Evolutionary conservation across 1,140 invertebrate genomes (phyloP), one percentile per base, ranked within the genome.

Genomic region (Leucophenga varia): DNA sequence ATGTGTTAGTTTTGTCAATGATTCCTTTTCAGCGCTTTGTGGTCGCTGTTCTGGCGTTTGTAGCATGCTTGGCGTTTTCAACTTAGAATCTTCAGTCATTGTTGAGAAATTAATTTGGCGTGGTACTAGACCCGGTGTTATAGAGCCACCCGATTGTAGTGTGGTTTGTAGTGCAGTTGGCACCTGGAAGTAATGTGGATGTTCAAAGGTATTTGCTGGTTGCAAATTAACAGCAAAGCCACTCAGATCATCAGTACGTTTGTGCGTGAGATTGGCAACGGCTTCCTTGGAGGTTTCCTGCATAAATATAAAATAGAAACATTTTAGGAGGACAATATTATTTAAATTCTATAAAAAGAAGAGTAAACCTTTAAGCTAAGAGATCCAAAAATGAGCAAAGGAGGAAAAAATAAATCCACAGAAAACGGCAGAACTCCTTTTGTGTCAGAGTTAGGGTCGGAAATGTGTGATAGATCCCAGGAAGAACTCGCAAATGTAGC

Each of bases 61-160:
- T 3, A 69, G 12, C 21, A 69, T 6, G 16, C 60, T 53, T 65
- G 38, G 76, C 49, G 61, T 77, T 39, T 77, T 74, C 0, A 81
- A 49, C 32, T 81, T 73, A 3, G 72, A 73, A 30, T 74, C 69
- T 30, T 74, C 70, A 2, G 56, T 64, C 10, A 72, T 43, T 18
- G 61, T 69, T 2, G 73, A 75, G 49, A 75, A 75, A 30, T 75
- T 70, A 1, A 75, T 75, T 17, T 75, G 70, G 2, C 73, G 50
- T 13, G 73, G 73, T 40, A 72, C 59, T 1, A 74, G 39, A 0
- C 58, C 55, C 5, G 70, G 68, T 2, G 70, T 70, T 13, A 64
- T 46, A 2, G 37, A 55, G 13, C 55, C 55, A 7, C 44, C 64
- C n/a, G 48, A 67, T 16, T 63, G 58, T 6, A 51, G 44, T 0